Conservation (phyloP, 2,797 vertebrate species). For the Aselliscus stoliczkanus region DNA sequence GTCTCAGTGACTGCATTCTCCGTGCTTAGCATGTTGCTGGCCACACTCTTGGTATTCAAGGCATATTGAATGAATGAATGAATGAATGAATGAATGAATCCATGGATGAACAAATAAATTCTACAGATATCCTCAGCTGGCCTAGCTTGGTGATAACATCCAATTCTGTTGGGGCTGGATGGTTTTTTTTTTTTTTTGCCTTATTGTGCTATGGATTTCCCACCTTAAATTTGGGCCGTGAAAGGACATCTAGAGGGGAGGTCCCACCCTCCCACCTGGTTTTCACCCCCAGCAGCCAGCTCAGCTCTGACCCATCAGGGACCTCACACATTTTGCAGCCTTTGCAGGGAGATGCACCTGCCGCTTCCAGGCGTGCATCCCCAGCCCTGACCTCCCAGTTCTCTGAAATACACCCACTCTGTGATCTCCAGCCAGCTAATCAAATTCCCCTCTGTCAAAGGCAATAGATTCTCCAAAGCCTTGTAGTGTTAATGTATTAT, state of each 20-base stretch:
- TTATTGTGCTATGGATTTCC: neutral
- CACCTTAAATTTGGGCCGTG: neutral
- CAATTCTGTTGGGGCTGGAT: neutral
- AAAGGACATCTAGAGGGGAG: neutral
- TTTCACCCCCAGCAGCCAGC: neutral
- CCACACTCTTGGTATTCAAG: neutral
- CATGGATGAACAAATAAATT: neutral
- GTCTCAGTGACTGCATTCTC: no score
- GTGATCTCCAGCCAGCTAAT: slow-evolving; percentile 50
- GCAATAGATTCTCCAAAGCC: slow-evolving; percentile 51
- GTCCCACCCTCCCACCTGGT: neutral
- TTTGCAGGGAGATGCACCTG: neutral
- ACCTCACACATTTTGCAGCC: neutral
- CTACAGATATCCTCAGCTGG: neutral
- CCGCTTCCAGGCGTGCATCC: neutral
- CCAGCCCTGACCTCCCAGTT: neutral
- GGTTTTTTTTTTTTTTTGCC: neutral
- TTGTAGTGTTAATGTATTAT: slow-evolving; percentile 65
- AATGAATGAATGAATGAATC: neutral
- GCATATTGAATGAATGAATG: neutral
- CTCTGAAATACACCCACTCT: neutral
- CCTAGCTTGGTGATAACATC: neutral
- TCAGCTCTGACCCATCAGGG: neutral
- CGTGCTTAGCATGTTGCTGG: neutral
- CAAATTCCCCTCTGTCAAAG: slow-evolving; percentile 43